Percentiles rank a stretch among this genome's conserved stretches.
Evolutionary conservation across 2,888 invertebrate genomes (phyloP).

Genomic region (Aphidoletes aphidimyza): DNA sequence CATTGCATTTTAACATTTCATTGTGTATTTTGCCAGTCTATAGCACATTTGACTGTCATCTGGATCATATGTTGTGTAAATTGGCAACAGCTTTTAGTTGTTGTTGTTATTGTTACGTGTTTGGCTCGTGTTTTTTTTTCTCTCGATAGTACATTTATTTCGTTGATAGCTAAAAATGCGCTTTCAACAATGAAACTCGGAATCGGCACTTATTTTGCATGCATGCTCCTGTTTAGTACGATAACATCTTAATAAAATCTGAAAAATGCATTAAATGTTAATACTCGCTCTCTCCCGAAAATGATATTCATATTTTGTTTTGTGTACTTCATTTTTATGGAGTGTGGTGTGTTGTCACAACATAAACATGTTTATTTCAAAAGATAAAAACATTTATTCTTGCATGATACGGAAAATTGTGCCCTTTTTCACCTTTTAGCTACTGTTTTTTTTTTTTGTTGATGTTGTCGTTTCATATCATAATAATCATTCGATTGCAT

Average conservation of each 20-base stretch:
- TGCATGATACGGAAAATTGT: no score
- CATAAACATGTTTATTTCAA: background rate
- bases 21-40: background rate
- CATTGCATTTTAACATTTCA: no score
- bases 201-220: background rate
- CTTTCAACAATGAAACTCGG: background rate
- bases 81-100: background rate
- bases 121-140: background rate
- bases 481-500: no score
- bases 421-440: no score
- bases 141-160: background rate
- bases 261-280: background rate
- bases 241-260: background rate
- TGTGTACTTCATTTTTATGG: no score
- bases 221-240: background rate
- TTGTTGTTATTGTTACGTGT: background rate
- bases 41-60: background rate
- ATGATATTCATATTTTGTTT: constrained; percentile 7
- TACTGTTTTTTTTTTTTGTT: no score
- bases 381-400: no score
- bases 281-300: background rate
- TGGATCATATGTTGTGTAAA: background rate
- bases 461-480: no score
- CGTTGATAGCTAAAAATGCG: background rate
- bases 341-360: background rate